A percentile compares a stretch with the other conserved stretches of the same genome.
Evolutionary conservation across 2,888 invertebrate species (phyloP).

Genomic region (Drosophila yooni): DNA sequence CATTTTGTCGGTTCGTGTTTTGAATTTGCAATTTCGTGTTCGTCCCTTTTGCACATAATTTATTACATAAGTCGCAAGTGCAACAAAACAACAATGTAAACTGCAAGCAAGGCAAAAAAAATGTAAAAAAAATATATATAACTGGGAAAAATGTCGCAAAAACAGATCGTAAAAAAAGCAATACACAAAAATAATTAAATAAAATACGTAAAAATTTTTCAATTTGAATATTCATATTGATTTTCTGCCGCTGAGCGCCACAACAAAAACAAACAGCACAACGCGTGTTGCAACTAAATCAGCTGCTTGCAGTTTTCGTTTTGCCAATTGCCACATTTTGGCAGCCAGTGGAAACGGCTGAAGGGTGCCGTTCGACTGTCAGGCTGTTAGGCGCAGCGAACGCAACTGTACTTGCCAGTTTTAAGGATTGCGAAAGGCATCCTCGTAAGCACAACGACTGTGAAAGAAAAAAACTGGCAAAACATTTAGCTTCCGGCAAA

Average conservation of each 20-base stretch:
- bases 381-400: slow-evolving; percentile 30
- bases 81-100: slow-evolving; percentile 3
- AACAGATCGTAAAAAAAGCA: not conserved
- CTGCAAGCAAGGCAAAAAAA: slow-evolving; percentile 11
- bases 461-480: slow-evolving; percentile 41
- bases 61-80: slow-evolving; percentile 21
- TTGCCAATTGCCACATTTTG: slow-evolving; percentile 3
- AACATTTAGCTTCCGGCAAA: slow-evolving; percentile 78
- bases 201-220: slow-evolving; percentile 30
- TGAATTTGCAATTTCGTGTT: slow-evolving; percentile 14
- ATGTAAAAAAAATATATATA: too few relatives aligned
- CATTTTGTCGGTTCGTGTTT: slow-evolving; percentile 11
- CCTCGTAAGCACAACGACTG: slow-evolving; percentile 12
- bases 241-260: not conserved
- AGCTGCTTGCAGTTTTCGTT: slow-evolving; percentile 1
- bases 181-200: slow-evolving; percentile 30
- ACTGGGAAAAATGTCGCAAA: not conserved
- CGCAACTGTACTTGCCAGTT: slow-evolving; percentile 51
- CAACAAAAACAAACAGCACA: not conserved
- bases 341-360: slow-evolving; percentile 11
- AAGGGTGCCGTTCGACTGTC: slow-evolving; percentile 35
- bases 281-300: not conserved
- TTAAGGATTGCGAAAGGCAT: slow-evolving; percentile 20
- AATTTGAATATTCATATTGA: slow-evolving; percentile 36
- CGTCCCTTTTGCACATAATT: slow-evolving; percentile 13